Conservation (phyloP, 2,888 invertebrate species). For the Omphaloscelis lunosa region DNA sequence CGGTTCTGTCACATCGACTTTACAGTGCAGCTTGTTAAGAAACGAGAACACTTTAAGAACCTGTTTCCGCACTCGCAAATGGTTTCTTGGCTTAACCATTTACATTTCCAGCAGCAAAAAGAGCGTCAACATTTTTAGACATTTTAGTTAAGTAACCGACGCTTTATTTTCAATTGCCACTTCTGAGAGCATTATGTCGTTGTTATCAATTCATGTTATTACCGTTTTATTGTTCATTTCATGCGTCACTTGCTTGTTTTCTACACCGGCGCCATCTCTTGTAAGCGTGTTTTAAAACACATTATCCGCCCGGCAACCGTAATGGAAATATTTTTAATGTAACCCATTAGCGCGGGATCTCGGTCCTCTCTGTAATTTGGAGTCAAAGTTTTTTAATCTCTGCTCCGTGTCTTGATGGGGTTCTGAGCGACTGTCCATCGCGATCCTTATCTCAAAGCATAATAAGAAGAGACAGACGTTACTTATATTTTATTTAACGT, state of each 20-base stretch:
- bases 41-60: slow-evolving; percentile 80
- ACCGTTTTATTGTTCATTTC: slow-evolving; percentile 68
- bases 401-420: slow-evolving; percentile 85
- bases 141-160: slow-evolving; percentile 64
- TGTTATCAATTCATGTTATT: slow-evolving; percentile 70
- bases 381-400: slow-evolving; percentile 85
- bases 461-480: slow-evolving; percentile 90
- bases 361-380: slow-evolving; percentile 88
- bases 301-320: slow-evolving; percentile 80
- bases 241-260: slow-evolving; percentile 75
- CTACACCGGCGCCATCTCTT: slow-evolving; percentile 74
- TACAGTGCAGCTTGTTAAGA: slow-evolving; percentile 75
- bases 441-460: slow-evolving; percentile 88
- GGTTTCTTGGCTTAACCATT: slow-evolving; percentile 78
- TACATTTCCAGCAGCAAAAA: slow-evolving; percentile 66
- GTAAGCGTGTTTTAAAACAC: slow-evolving; percentile 73
- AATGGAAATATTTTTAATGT: slow-evolving; percentile 89
- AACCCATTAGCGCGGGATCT: slow-evolving; percentile 86
- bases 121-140: slow-evolving; percentile 47
- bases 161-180: slow-evolving; percentile 70
- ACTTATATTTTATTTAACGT: slow-evolving; percentile 90
- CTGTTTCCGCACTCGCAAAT: slow-evolving; percentile 76
- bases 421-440: slow-evolving; percentile 88
- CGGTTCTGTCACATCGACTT: slow-evolving; percentile 74
- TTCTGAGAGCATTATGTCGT: slow-evolving; percentile 54